phyloP scores from a whole-genome alignment of 92 coral and sea anemone genomes.

The Blastomussa wellsi region DNA sequence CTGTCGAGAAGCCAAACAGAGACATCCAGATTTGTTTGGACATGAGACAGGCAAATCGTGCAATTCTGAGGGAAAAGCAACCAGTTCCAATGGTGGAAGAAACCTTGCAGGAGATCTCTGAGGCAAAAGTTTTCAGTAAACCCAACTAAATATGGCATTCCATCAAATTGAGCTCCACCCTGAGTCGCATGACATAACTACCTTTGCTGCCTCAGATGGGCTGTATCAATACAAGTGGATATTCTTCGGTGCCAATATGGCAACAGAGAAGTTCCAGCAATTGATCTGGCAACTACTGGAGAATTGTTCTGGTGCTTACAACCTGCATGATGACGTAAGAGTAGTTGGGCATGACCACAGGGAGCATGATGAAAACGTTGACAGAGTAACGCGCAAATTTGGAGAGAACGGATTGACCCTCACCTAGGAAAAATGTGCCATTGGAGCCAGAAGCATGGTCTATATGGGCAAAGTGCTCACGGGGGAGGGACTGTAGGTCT shows the following conservation, averaged over 20 bases:
- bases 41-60: slow-evolving; percentile 68
- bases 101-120: slow-evolving; percentile 66
- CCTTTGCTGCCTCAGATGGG: slow-evolving; percentile 60
- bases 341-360: slow-evolving; percentile 42
- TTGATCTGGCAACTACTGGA: slow-evolving; percentile 58
- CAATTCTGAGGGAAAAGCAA: slow-evolving; percentile 61
- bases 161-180: no score
- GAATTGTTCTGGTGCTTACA: slow-evolving; percentile 59
- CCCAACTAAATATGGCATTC: no score
- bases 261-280: slow-evolving; percentile 27
- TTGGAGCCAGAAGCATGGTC: slow-evolving; percentile 55
- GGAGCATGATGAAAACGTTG: slow-evolving; percentile 59
- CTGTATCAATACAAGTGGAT: slow-evolving; percentile 29
- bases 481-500: slow-evolving; percentile 53
- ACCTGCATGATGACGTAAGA: slow-evolving; percentile 49
- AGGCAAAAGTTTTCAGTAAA: slow-evolving; percentile 32
- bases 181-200: slow-evolving; percentile 1
- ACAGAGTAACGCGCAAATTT: slow-evolving; percentile 36
- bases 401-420: slow-evolving; percentile 57
- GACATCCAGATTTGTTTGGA: slow-evolving; percentile 59
- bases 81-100: slow-evolving; percentile 66
- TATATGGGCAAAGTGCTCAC: slow-evolving; percentile 60
- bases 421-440: slow-evolving; percentile 49
- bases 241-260: background rate
- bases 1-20: slow-evolving; percentile 58